A percentile compares a stretch with the other conserved stretches of the same genome.
These are phyloP conservation scores for Drosophila macrothrix DNA, from an alignment of 2,888 invertebrate species.

Conservation along the genomic window DNA sequence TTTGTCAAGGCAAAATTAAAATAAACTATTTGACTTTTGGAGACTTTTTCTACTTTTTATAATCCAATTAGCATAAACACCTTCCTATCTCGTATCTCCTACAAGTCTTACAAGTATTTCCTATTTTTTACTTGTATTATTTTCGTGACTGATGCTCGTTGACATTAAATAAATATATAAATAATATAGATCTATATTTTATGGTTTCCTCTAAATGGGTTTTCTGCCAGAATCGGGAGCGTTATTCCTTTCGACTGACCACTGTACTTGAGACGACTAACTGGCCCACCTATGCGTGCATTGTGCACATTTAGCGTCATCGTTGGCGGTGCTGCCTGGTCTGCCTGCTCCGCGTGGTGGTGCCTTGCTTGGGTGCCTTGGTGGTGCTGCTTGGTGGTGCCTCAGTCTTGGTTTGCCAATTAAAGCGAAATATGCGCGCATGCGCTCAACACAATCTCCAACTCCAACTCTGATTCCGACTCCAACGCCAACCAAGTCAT, in stretches of 20 bases:
- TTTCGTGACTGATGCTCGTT: neutral
- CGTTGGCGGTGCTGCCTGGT: conserved; percentile 73
- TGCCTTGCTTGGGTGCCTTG: conserved; percentile 10
- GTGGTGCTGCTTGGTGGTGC: conserved; percentile 42
- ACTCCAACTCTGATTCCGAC: conserved; percentile 13
- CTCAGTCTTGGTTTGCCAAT: conserved; percentile 67
- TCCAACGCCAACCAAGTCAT: conserved; percentile 22
- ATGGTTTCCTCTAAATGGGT: neutral
- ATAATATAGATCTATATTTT: neutral
- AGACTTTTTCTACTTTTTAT: no score
- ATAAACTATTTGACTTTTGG: no score
- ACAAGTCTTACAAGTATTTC: no score
- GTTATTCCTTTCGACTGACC: neutral
- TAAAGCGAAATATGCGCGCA: conserved; percentile 80
- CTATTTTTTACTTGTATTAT: neutral
- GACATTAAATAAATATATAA: neutral
- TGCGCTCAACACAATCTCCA: conserved; percentile 59
- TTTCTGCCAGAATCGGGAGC: neutral
- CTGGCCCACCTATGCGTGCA: conserved; percentile 74
- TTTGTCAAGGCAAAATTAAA: neutral
- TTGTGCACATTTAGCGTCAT: conserved; percentile 75
- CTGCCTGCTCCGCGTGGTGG: conserved; percentile 17
- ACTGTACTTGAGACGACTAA: conserved; percentile 29
- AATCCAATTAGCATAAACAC: no score
- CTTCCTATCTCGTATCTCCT: no score